These are phyloP conservation scores for Smutsia gigantea DNA, from an alignment of 2,797 vertebrate species.

Conservation along the genomic window DNA sequence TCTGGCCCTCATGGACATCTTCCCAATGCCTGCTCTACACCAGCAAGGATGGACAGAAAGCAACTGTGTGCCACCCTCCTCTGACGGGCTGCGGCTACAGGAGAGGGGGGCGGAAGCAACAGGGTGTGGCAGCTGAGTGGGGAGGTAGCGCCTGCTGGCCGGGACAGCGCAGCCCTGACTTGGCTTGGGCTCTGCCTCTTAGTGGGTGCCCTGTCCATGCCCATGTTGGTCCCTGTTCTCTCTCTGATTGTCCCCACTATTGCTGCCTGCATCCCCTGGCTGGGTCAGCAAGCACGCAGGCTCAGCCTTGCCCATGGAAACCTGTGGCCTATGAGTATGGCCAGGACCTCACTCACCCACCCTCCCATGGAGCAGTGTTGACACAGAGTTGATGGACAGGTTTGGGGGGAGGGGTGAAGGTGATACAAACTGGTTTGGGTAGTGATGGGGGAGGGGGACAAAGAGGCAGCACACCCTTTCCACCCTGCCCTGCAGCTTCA, in stretches of 20 bases:
- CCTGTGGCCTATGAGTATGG: neutral
- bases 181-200: neutral
- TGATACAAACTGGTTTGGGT: constrained; percentile 81
- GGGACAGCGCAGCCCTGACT: constrained; percentile 41
- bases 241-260: neutral
- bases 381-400: constrained; percentile 67
- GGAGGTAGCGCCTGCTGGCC: constrained; percentile 60
- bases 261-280: neutral
- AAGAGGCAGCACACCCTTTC: neutral
- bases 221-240: neutral
- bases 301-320: neutral
- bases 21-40: neutral
- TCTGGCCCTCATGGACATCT: neutral
- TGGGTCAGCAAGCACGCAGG: neutral
- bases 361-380: neutral
- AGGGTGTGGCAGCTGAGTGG: neutral
- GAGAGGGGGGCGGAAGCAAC: neutral
- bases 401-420: constrained; percentile 63
- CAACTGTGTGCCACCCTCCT: neutral
- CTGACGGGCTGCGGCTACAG: rapidly evolving
- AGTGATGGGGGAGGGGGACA: neutral
- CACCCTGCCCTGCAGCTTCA: neutral
- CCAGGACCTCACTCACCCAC: neutral
- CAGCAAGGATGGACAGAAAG: neutral
- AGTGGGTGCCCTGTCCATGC: neutral